Evolutionary conservation across 2,888 invertebrate genomes (phyloP).

Genomic region (Apamea epomidion): DNA sequence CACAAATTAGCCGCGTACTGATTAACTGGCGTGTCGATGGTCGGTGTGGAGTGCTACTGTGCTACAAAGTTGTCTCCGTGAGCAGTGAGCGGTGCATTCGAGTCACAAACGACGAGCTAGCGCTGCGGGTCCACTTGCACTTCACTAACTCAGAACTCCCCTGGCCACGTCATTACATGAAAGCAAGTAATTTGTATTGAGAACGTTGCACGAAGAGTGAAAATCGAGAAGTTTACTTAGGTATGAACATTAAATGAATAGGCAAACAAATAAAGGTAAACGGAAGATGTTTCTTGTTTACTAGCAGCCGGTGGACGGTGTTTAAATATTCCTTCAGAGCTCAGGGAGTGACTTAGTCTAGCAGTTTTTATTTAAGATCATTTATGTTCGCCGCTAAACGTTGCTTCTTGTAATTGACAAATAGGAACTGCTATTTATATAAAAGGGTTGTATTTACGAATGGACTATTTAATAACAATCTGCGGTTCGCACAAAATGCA

Average conservation of each 20-base stretch:
- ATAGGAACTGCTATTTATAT: too few relatives aligned
- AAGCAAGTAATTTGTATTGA: not conserved
- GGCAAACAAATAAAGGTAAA: not conserved
- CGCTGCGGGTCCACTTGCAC: not conserved
- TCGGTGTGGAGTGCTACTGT: not conserved
- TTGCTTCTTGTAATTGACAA: not conserved
- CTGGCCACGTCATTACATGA: not conserved
- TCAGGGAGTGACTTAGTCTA: not conserved
- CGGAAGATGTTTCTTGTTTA: not conserved
- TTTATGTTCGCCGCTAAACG: not conserved
- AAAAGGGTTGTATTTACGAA: not conserved
- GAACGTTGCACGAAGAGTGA: not conserved
- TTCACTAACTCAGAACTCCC: not conserved
- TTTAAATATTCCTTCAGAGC: not conserved
- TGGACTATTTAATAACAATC: not conserved
- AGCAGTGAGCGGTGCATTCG: not conserved
- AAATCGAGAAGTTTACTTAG: not conserved
- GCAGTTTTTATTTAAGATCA: not conserved
- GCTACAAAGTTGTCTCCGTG: not conserved
- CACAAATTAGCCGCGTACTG: conserved; percentile 8
- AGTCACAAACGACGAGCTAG: not conserved
- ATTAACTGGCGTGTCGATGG: not conserved
- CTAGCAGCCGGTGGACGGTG: too few relatives aligned
- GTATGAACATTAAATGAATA: not conserved
- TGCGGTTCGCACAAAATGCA: not conserved